These are phyloP conservation scores for Amazonetta brasiliensis DNA, from an alignment of 2,797 vertebrate genomes.

Conservation along the genomic window DNA sequence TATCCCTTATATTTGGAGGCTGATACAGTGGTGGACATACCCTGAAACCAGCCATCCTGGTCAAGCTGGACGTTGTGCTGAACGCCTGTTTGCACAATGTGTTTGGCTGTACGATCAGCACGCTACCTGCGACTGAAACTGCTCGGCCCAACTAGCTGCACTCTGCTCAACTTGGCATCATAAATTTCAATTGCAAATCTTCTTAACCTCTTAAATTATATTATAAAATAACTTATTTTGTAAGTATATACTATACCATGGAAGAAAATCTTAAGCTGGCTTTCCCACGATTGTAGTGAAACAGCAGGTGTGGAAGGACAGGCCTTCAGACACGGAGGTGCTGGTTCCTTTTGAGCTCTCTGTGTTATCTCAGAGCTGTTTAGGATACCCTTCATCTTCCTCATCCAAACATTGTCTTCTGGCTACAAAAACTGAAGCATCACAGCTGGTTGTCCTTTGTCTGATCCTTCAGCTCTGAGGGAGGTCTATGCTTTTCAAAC, in stretches of 20 bases:
- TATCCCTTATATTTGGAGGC: not conserved
- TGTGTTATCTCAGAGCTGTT: not conserved
- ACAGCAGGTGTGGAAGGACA: not conserved
- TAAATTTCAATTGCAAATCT: not conserved
- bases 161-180: not conserved
- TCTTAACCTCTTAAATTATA: not conserved
- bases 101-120: not conserved
- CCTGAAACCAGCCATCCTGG: not conserved
- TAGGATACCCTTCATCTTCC: not conserved
- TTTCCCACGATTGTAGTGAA: not conserved
- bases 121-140: not conserved
- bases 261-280: not conserved
- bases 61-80: not conserved
- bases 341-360: not conserved
- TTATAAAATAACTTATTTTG: not conserved
- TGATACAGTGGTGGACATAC: not conserved
- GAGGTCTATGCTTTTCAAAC: not conserved
- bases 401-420: not conserved
- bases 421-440: not conserved
- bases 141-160: not conserved
- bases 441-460: not conserved
- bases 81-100: not conserved
- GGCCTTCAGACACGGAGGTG: not conserved
- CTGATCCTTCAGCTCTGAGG: not conserved
- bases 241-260: not conserved